Conservation (phyloP, 2,797 vertebrate genomes). For the Hippocampus kuda region DNA sequence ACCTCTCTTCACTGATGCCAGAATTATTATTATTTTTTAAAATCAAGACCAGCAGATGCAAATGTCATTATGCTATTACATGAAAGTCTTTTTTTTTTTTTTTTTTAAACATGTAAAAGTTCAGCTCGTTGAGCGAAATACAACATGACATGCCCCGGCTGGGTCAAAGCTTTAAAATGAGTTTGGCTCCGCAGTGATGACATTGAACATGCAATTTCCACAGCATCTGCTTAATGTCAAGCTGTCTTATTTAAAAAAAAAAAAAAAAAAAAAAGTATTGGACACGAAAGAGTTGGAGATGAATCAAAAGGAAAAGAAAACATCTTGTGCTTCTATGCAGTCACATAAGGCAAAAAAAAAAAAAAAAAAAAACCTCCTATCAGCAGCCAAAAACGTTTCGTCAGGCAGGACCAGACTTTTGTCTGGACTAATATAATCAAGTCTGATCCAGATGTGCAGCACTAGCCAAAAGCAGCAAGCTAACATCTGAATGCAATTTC, state of each 20-base stretch:
- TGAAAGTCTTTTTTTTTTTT: not conserved
- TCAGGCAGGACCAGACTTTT: conserved; percentile 55
- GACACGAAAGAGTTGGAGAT: conserved; percentile 11
- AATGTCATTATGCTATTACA: conserved; percentile 1
- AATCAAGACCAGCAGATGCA: conserved; percentile 16
- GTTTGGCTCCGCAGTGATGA: conserved; percentile 34
- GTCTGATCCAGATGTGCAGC: conserved; percentile 44
- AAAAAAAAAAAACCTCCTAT: conserved; percentile 38
- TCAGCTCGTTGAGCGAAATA: conserved; percentile 41
- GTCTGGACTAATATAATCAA: conserved; percentile 57
- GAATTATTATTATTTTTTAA: conserved; percentile 3
- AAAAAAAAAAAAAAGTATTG: conserved; percentile 13
- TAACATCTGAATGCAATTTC: conserved; percentile 69
- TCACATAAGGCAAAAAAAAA: conserved; percentile 45
- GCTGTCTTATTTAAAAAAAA: conserved; percentile 27
- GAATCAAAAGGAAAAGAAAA: conserved; percentile 27
- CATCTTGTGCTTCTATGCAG: conserved; percentile 29
- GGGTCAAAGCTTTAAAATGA: conserved; percentile 40
- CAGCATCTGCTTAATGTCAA: conserved; percentile 52
- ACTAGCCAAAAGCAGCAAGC: conserved; percentile 43
- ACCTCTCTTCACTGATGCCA: too few relatives aligned
- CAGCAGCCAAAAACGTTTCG: conserved; percentile 43
- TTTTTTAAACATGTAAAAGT: conserved; percentile 27
- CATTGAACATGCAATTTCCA: conserved; percentile 47
- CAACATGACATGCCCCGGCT: conserved; percentile 42